A percentile compares a stretch with the other conserved stretches of the same genome.
These are phyloP conservation scores for Netelia inedita DNA, from an alignment of 2,888 invertebrate genomes.

Conservation along the genomic window DNA sequence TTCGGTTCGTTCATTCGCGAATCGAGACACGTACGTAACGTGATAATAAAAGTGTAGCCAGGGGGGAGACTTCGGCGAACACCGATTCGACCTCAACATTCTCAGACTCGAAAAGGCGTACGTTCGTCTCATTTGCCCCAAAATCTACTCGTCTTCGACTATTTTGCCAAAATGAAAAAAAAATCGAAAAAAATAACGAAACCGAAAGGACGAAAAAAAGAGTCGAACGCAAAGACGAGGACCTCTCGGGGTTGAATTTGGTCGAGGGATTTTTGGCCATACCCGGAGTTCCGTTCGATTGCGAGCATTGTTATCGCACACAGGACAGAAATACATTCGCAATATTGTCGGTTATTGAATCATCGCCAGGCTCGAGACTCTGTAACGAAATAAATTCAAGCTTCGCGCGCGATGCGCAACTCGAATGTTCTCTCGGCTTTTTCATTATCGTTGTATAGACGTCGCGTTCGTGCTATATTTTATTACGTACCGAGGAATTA, in stretches of 20 bases:
- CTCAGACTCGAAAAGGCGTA: neutral
- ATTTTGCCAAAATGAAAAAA: neutral
- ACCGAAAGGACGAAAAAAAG: conserved; percentile 1
- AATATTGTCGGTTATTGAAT: conserved; percentile 35
- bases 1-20: conserved; percentile 52
- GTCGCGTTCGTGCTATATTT: too few species aligned
- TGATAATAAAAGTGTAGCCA: conserved; percentile 39
- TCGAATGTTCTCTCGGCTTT: neutral
- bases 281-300: conserved; percentile 37
- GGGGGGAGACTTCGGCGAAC: conserved; percentile 5
- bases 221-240: conserved; percentile 9
- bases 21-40: conserved; percentile 59
- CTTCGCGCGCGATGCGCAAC: conserved; percentile 3
- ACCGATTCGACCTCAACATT: conserved; percentile 18
- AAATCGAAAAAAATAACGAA: neutral
- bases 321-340: conserved; percentile 23
- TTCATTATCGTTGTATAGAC: neutral
- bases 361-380: conserved; percentile 9
- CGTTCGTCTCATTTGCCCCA: neutral
- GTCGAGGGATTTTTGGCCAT: conserved; percentile 2
- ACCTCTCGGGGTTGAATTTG: conserved; percentile 7
- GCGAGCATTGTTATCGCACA: conserved; percentile 43
- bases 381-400: conserved; percentile 35
- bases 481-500: too few species aligned
- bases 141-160: conserved; percentile 22